phyloP scores from a whole-genome alignment of 1,140 invertebrate genomes.

The Papilio dardanus region DNA sequence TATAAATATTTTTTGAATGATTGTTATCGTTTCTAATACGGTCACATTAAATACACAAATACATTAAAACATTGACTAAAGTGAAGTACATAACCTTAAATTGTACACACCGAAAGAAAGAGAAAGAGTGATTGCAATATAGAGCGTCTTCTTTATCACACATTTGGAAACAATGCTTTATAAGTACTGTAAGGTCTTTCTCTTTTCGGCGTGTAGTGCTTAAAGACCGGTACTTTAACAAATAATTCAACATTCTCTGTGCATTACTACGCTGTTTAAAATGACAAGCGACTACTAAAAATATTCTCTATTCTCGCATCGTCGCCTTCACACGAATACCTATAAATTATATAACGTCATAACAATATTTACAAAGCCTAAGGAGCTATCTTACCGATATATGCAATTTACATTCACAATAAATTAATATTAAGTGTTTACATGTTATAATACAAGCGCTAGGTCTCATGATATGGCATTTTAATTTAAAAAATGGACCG shows the following conservation, averaged over 20 bases:
- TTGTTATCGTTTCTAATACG: constrained; percentile 53
- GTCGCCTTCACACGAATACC: constrained; percentile 66
- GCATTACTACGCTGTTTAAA: constrained; percentile 70
- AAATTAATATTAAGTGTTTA: constrained; percentile 78
- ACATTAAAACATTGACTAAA: constrained; percentile 69
- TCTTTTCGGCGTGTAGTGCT: not conserved
- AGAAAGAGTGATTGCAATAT: not conserved
- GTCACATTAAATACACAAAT: constrained; percentile 72
- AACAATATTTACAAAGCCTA: constrained; percentile 83
- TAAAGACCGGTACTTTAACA: constrained; percentile 50
- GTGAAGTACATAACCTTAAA: constrained; percentile 40
- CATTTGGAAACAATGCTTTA: not conserved
- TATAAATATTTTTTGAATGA: constrained; percentile 43
- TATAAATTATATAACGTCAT: constrained; percentile 83
- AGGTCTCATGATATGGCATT: constrained; percentile 80
- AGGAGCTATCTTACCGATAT: constrained; percentile 77
- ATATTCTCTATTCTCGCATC: constrained; percentile 67
- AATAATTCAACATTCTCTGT: constrained; percentile 65
- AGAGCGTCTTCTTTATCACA: not conserved
- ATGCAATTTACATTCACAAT: constrained; percentile 80
- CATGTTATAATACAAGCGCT: constrained; percentile 79
- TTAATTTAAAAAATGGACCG: constrained; percentile 68
- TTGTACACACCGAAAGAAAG: constrained; percentile 16
- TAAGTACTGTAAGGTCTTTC: not conserved
- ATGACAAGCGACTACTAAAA: constrained; percentile 77